Evolutionary conservation across 1,140 invertebrate genomes (phyloP), one percentile per base, ranked within the genome.

Genomic region (Agrilus planipennis): DNA sequence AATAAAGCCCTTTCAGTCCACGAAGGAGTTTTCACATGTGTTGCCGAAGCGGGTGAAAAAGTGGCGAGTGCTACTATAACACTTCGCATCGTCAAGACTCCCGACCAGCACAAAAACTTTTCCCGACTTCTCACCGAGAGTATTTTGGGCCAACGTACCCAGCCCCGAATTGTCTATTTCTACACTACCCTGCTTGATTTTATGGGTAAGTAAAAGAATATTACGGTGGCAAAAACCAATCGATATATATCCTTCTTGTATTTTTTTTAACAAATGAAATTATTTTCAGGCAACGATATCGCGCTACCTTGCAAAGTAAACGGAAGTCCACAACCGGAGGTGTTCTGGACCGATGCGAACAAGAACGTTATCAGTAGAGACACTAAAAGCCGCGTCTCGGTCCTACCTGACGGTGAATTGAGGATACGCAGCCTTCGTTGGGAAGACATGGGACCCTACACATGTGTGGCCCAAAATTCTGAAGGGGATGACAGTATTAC

Each of bases 361-460:
- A 66, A 70, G 10, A 64, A 70, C 34, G 45, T 65, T 5, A 66
- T 80, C 2, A 60, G 44, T 17, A 34, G 52, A 35, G 59, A 55
- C 27, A 69, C 58, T 34, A 68, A 68, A 58, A 49, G 63, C 10
- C 66, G 71, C 60, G 64, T 79, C 39, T 55, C 35, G 5, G 54
- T 83, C 2, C 64, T 81, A 38, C 63, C 70, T 11, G 77, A 73
- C 50, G 88, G 88, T 1, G 79, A 83, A 51, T 64, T 91, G 3
- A 50, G 81, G 2, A 84, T 91, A 41, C 61, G 64, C 5, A 67
- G 72, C 19, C 57, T 89, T 11, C 65, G 62, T 12, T 90, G 82
- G 81, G 61, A 66, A 10, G 81, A 89, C 54, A 89, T 89, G 84
- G 86, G 84, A 18, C 66, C 64, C 7, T 90, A 79, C 65, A 76